Evolutionary conservation across 1,140 invertebrate genomes (phyloP).

Genomic region (Scaptomyza graminum): DNA sequence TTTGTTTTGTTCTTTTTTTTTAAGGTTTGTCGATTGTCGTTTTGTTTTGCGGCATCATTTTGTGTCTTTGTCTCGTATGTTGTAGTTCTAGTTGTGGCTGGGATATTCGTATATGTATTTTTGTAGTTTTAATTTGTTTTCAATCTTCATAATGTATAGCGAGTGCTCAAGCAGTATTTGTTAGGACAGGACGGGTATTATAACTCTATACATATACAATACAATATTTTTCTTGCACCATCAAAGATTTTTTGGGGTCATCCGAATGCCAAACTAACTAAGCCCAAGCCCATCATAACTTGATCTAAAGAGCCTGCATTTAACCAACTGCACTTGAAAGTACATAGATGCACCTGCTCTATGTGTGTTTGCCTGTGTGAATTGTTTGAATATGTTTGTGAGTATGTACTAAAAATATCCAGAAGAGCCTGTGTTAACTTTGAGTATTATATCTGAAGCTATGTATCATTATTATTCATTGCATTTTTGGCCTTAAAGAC

Average conservation of each 20-base stretch:
- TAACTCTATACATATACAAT: slow-evolving; percentile 10
- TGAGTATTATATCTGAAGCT: background rate
- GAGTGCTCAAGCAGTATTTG: slow-evolving; percentile 38
- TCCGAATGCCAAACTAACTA: background rate
- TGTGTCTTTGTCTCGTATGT: slow-evolving; percentile 33
- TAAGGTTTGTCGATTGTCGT: slow-evolving; percentile 52
- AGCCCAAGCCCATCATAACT: background rate
- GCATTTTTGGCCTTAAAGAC: background rate
- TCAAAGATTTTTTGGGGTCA: background rate
- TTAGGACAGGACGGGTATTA: slow-evolving; percentile 39
- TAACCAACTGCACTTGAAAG: background rate
- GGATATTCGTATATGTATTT: slow-evolving; percentile 20
- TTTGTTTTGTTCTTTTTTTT: slow-evolving; percentile 21
- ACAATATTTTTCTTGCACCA: slow-evolving; percentile 4
- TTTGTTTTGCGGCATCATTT: slow-evolving; percentile 52
- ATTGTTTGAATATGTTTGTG: too few relatives aligned
- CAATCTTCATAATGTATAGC: background rate
- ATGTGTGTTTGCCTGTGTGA: too few relatives aligned
- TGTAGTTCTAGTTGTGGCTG: slow-evolving; percentile 27
- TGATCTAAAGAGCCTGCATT: background rate
- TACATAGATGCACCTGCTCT: background rate
- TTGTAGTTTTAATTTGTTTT: slow-evolving; percentile 5
- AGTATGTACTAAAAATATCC: too few relatives aligned
- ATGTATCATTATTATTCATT: background rate
- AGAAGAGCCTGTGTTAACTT: background rate